Conservation (phyloP, 2,113 vertebrate genomes). For the Microcebus griseorufus region DNA sequence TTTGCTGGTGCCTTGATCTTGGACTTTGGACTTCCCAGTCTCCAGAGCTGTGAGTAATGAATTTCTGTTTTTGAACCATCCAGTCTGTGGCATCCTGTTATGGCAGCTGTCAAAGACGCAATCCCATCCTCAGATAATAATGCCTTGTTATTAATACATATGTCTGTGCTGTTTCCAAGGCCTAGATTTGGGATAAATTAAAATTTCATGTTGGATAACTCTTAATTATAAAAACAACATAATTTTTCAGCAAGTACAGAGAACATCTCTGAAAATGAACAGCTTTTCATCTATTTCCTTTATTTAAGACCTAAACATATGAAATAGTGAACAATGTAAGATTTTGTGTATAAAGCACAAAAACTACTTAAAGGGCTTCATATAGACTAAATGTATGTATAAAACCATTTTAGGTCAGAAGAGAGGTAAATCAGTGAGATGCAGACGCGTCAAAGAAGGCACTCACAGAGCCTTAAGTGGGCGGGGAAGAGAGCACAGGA, state of each 20-base stretch:
- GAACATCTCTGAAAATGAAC: not conserved
- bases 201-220: not conserved
- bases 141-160: not conserved
- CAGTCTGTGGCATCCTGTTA: not conserved
- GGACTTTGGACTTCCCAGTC: not conserved
- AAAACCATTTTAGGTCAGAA: not conserved
- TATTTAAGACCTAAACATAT: not conserved
- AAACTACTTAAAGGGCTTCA: not conserved
- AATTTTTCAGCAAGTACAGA: not conserved
- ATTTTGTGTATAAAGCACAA: not conserved
- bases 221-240: not conserved
- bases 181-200: not conserved
- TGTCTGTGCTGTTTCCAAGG: not conserved
- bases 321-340: not conserved
- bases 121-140: not conserved
- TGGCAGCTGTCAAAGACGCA: not conserved
- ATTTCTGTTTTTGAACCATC: not conserved
- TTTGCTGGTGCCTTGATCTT: not conserved
- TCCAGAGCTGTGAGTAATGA: not conserved
- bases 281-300: not conserved
- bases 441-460: not conserved
- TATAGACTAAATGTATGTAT: not conserved
- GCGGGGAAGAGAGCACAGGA: fast-evolving
- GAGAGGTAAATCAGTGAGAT: not conserved
- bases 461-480: fast-evolving